phyloP scores from a whole-genome alignment of 2,888 invertebrate species.

The Phortica magna region DNA sequence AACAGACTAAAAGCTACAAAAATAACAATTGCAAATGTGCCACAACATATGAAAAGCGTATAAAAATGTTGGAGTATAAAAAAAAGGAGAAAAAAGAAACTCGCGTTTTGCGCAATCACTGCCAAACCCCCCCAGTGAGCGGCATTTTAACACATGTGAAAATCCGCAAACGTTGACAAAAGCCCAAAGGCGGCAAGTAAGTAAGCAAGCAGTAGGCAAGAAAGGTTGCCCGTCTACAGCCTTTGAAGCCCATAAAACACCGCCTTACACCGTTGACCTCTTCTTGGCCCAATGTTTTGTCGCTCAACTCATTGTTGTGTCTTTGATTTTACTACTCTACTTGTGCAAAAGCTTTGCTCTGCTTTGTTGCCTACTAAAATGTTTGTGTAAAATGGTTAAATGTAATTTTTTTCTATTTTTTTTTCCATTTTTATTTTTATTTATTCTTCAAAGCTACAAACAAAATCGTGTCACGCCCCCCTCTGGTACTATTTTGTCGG shows the following conservation, averaged over 20 bases:
- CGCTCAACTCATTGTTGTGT: neutral
- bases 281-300: too few species aligned
- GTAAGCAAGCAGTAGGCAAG: neutral
- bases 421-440: too few species aligned
- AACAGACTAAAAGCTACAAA: neutral
- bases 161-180: neutral
- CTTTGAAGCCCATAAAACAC: too few species aligned
- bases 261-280: too few species aligned
- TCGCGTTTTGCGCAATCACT: neutral
- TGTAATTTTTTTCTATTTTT: constrained; percentile 13
- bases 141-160: neutral
- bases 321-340: neutral
- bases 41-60: neutral
- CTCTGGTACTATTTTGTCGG: neutral
- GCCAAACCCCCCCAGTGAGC: neutral
- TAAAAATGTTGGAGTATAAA: neutral
- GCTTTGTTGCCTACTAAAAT: constrained; percentile 22
- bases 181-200: neutral
- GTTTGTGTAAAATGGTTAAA: constrained; percentile 31
- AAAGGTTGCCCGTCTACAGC: too few species aligned
- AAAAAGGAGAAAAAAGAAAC: neutral
- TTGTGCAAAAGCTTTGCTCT: neutral
- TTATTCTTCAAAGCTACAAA: too few species aligned
- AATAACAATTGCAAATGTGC: neutral
- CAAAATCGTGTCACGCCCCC: neutral